A percentile compares a stretch with the other conserved stretches of the same genome.
These are phyloP conservation scores for Morus bassanus DNA, from an alignment of 2,797 vertebrate genomes.

Conservation along the genomic window DNA sequence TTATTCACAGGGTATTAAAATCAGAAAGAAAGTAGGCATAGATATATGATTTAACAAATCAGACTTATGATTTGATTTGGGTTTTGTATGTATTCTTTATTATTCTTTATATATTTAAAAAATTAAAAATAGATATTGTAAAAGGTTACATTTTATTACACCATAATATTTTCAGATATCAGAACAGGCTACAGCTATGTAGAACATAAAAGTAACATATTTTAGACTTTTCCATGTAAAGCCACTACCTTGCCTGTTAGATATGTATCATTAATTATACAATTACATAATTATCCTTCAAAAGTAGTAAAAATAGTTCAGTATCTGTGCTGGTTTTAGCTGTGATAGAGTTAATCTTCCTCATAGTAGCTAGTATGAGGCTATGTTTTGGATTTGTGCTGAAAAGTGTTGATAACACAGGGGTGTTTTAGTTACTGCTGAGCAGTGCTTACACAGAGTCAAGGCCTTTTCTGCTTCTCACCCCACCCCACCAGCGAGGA, in stretches of 20 bases:
- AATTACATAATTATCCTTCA: background rate
- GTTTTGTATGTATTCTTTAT: background rate
- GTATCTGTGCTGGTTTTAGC: background rate
- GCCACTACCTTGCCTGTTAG: background rate
- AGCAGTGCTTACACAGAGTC: no score
- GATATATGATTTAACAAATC: background rate
- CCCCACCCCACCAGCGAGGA: no score
- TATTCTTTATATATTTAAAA: background rate
- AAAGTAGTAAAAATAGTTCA: background rate
- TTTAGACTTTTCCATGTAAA: background rate
- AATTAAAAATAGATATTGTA: background rate
- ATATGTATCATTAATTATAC: background rate
- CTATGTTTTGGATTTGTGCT: no score
- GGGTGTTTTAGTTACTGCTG: no score
- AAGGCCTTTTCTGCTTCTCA: no score
- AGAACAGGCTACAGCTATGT: background rate
- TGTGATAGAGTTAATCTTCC: no score
- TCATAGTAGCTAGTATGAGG: no score
- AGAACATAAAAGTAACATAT: background rate
- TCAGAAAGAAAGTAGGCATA: background rate
- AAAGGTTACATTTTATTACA: background rate
- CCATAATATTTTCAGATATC: background rate
- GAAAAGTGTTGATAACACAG: no score
- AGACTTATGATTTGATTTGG: background rate
- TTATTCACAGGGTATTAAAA: background rate